A percentile compares a stretch with the other conserved stretches of the same genome.
Conservation (phyloP, 2,888 invertebrate species). For the Aporophyla nigra region DNA sequence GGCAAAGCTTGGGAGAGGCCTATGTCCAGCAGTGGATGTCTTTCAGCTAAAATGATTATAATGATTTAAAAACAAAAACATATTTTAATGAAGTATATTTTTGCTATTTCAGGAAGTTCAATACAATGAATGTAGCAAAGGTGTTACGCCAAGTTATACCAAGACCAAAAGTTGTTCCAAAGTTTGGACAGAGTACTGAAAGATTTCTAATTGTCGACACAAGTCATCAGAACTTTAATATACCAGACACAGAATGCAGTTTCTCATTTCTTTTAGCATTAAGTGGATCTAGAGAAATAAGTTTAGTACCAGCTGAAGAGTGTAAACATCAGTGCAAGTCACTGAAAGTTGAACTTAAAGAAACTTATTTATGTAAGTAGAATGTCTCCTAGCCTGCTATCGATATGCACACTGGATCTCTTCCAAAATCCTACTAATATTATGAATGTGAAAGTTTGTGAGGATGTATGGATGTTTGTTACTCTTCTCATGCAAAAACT, state of each 20-base stretch:
- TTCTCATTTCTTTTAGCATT: conserved; percentile 94
- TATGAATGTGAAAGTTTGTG: no score
- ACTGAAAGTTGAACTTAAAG: conserved; percentile 93
- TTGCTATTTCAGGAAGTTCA: conserved; percentile 92
- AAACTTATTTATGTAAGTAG: conserved; percentile 94
- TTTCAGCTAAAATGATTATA: no score
- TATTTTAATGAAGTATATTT: background rate
- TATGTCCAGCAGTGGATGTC: no score
- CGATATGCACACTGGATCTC: background rate
- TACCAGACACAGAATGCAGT: conserved; percentile 96
- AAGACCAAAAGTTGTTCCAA: conserved; percentile 93
- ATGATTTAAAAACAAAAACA: no score
- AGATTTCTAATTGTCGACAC: conserved; percentile 95
- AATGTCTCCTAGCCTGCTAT: background rate
- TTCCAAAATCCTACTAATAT: background rate
- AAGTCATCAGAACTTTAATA: conserved; percentile 91
- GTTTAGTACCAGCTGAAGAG: conserved; percentile 94
- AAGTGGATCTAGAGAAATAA: conserved; percentile 93
- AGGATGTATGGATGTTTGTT: no score
- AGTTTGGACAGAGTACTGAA: conserved; percentile 94
- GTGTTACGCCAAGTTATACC: conserved; percentile 93
- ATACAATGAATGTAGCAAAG: conserved; percentile 94
- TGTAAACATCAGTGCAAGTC: conserved; percentile 94
- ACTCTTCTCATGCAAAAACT: no score
- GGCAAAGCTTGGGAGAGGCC: no score